These are phyloP conservation scores for Athalia circularis DNA, from an alignment of 2,888 invertebrate species.

Conservation along the genomic window DNA sequence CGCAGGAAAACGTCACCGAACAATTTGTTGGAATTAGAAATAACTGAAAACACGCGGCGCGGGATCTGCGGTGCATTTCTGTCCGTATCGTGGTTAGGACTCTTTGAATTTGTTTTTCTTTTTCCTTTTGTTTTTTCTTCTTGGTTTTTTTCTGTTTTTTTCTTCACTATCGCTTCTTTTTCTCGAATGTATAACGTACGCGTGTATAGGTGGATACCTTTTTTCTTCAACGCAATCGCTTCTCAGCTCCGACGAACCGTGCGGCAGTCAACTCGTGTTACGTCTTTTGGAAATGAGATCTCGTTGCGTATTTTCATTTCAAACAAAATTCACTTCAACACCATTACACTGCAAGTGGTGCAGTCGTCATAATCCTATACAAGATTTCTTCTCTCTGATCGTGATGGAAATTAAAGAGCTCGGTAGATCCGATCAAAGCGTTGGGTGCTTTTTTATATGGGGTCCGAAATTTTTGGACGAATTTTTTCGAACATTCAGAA, in stretches of 20 bases:
- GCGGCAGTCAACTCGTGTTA: constrained; percentile 40
- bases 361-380: too few relatives aligned
- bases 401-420: too few relatives aligned
- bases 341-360: not conserved
- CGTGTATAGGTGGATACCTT: too few relatives aligned
- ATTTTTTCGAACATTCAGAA: too few relatives aligned
- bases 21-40: constrained; percentile 50
- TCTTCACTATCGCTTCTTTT: not conserved
- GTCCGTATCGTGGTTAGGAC: not conserved
- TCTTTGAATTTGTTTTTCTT: not conserved
- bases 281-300: constrained; percentile 42
- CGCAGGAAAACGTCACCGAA: constrained; percentile 30
- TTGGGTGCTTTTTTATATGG: too few relatives aligned
- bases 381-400: too few relatives aligned
- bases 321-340: constrained; percentile 31
- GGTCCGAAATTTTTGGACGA: too few relatives aligned
- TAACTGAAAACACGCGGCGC: constrained; percentile 46
- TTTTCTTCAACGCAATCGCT: not conserved
- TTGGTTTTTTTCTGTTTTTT: not conserved
- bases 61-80: not conserved
- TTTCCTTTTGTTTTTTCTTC: not conserved
- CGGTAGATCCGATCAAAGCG: too few relatives aligned
- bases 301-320: constrained; percentile 42
- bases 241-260: constrained; percentile 21
- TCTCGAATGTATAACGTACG: too few relatives aligned